phyloP scores from a whole-genome alignment of 2,888 invertebrate genomes.

The Xestia ashworthii region DNA sequence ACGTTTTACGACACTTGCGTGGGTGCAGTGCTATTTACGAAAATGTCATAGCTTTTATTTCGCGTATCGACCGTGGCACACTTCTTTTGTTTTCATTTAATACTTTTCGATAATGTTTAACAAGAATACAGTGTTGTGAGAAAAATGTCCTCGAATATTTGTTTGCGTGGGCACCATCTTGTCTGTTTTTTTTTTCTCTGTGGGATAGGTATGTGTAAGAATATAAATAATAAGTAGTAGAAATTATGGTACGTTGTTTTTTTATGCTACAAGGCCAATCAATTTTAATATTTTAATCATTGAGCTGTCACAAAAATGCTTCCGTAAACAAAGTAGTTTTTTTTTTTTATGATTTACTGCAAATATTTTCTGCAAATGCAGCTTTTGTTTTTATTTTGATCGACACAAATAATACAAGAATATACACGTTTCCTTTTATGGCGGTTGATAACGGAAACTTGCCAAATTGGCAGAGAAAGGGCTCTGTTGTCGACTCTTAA shows the following conservation, averaged over 20 bases:
- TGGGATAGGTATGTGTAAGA: too few relatives aligned
- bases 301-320: slow-evolving; percentile 19
- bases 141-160: slow-evolving; percentile 33
- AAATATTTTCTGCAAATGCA: not conserved
- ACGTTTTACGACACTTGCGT: slow-evolving; percentile 52
- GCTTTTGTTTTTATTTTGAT: not conserved
- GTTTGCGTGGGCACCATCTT: slow-evolving; percentile 29
- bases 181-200: not conserved
- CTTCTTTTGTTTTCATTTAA: slow-evolving; percentile 51
- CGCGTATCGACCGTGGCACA: slow-evolving; percentile 69
- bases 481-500: not conserved
- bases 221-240: not conserved
- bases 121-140: slow-evolving; percentile 2
- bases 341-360: not conserved
- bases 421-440: slow-evolving; percentile 3
- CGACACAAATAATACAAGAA: not conserved
- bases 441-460: slow-evolving; percentile 25
- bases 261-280: not conserved
- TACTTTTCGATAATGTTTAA: slow-evolving; percentile 29
- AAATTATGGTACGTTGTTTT: not conserved
- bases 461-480: slow-evolving; percentile 21
- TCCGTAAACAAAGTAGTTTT: slow-evolving; percentile 23
- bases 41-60: slow-evolving; percentile 67
- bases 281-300: slow-evolving; percentile 7
- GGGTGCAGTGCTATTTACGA: slow-evolving; percentile 62